Base-by-base conservation (phyloP, 2,113 vertebrate species). In the Salvator merianae region DNA sequence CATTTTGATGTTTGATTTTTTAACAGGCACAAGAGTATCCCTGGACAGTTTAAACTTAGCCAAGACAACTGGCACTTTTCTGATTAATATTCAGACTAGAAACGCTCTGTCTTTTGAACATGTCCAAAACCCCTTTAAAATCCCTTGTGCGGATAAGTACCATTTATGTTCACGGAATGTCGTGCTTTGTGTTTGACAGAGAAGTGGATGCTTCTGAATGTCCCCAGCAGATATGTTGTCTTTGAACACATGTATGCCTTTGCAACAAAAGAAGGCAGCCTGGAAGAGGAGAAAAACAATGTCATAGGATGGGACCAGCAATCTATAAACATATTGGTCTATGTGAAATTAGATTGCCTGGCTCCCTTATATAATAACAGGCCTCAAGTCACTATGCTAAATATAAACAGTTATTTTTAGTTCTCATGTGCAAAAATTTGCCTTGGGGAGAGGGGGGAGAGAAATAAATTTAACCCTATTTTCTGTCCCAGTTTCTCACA, bases 391-490 rank as follows among this genome's bases (percentile, higher is more conserved):
- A 88, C 74, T 72, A 30, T 59, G 71, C 92, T 95, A 94, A 95
- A 95, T 95, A 94, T 92, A 95, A 91, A 89, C 88, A 87, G 90
- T 94, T 93, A 92, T 95, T 94, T 72, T 94, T 95, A 91, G 90
- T 47, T 9, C 72, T 59, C 77, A 14, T 59, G 43, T 88, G 84
- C 87, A 88, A 90, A 94, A 88, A 92, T 88, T 20, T 90, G 93
- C 93, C 91, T 93, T 87, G 83, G 88, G 94, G 90, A 89, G 89
- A 84, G n/a, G n/a, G n/a, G n/a, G n/a, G n/a, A n/a, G n/a, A 82
- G 86, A 93, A 92, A 93, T 93, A 93, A 94, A 94, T 92, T 87
- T 88, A 87, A 88, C 91, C 87, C 88, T 80, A 66, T 84, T 82
- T 75, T 75, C 24, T 72, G 73, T 91, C 87, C 73, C 84, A 77